Base-by-base conservation (phyloP, 2,797 vertebrate genomes). In the Smutsia temminckii region DNA sequence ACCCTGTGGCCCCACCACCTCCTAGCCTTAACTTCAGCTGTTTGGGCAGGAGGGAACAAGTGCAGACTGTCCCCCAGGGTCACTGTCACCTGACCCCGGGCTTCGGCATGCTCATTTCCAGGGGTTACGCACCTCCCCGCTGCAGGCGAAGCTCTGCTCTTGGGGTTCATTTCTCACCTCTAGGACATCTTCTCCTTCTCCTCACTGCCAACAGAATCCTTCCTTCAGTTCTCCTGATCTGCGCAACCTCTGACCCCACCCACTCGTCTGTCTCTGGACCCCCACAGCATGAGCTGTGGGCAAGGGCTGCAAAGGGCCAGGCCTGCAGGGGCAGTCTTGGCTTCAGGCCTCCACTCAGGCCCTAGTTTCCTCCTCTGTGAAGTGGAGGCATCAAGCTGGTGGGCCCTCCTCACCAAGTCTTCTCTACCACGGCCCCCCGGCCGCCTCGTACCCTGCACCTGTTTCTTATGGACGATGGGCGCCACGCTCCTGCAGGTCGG, bases 1-100 rank as follows among this genome's bases (percentile, higher is more conserved):
- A 0, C 5, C 2, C 0, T 4, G 5, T 13, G 32, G 21, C n/a
- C 34, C 42, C 6, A 1, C 74, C 0, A 0, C 27, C 72, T 25
- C 14, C 3, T 16, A 8, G 59, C 13, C 84, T 66, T n/a, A 8
- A 8, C 13, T 49, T 51, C 37, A 37, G 55, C 71, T 2, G 3
- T 20, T 8, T 46, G 71, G 63, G 11, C 16, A 2, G 85, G 72
- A 68, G 23, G 79, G 12, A 3, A 34, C 5, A 21, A 11, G 20
- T 40, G 32, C 25, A 10, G n/a, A 18, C 2, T 3, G 0, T 27
- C 16, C 0, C 12, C 18, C 10, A 3, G 25, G 11, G 9, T 20
- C 8, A 6, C 18, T 29, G 12, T 18, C 1, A n/a, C 29, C 37
- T 4, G 23, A 23, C 0, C 71, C 49, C 21, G 9, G 25, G 46